These are phyloP conservation scores for Goniozus legneri DNA, from an alignment of 1,140 invertebrate species.

Conservation along the genomic window DNA sequence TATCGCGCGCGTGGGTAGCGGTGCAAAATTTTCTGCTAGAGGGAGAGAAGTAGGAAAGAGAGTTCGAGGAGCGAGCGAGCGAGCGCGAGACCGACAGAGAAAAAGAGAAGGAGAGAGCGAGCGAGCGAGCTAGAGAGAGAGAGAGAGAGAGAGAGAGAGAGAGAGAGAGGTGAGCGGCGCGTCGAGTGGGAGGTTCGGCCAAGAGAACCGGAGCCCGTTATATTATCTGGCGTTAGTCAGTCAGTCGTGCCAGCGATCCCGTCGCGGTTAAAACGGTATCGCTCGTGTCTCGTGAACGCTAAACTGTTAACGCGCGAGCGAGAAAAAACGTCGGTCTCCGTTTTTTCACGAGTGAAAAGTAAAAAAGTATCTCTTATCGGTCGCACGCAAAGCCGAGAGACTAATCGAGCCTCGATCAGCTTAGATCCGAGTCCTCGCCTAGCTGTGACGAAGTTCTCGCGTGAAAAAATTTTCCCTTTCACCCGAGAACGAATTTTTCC, in stretches of 20 bases:
- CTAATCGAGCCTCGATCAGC: too few species aligned
- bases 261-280: constrained; percentile 18
- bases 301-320: too few species aligned
- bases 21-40: too few species aligned
- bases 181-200: constrained; percentile 37
- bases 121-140: too few species aligned
- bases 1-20: too few species aligned
- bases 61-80: background rate
- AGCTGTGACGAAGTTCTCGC: too few species aligned
- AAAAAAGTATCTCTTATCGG: too few species aligned
- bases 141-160: constrained; percentile 20
- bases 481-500: too few species aligned
- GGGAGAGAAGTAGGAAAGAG: background rate
- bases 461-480: too few species aligned
- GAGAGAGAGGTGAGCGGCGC: constrained; percentile 12
- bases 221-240: constrained; percentile 47
- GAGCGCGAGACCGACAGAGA: background rate
- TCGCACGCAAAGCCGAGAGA: too few species aligned
- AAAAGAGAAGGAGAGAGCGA: too few species aligned
- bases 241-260: constrained; percentile 39
- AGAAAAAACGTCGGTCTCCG: background rate
- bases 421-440: too few species aligned
- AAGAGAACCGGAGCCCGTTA: constrained; percentile 40
- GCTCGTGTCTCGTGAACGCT: background rate
- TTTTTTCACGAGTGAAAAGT: constrained; percentile 1